A percentile compares a stretch with the other conserved stretches of the same genome.
These are phyloP conservation scores for Macaria liturata DNA, from an alignment of 2,888 invertebrate species.

Conservation along the genomic window DNA sequence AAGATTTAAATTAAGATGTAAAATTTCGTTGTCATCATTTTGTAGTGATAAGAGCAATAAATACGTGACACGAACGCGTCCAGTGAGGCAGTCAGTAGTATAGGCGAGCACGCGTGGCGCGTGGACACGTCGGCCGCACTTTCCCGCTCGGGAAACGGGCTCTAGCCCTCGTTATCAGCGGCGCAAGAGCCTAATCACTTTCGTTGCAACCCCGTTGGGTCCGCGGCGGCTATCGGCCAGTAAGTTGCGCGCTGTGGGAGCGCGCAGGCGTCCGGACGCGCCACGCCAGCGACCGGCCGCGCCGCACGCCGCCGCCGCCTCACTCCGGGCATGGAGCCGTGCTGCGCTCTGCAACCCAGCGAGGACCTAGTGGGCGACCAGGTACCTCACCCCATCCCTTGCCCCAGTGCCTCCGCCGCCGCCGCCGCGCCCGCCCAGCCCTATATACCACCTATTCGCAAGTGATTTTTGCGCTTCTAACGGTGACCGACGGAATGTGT, in stretches of 20 bases:
- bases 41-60: no score
- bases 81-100: not conserved
- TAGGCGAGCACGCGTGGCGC: slow-evolving; percentile 7
- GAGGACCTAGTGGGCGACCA: slow-evolving; percentile 81
- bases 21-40: no score
- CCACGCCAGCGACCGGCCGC: slow-evolving; percentile 42
- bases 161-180: slow-evolving; percentile 75
- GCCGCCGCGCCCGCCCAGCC: not conserved
- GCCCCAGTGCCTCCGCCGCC: slow-evolving; percentile 16
- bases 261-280: slow-evolving; percentile 59
- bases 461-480: slow-evolving; percentile 35
- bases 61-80: no score
- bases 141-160: slow-evolving; percentile 45
- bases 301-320: slow-evolving; percentile 41
- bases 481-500: slow-evolving; percentile 38
- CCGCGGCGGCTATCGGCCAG: slow-evolving; percentile 63
- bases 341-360: slow-evolving; percentile 73
- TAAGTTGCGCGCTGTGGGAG: slow-evolving; percentile 58
- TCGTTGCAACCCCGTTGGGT: slow-evolving; percentile 78
- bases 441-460: slow-evolving; percentile 21
- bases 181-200: slow-evolving; percentile 76
- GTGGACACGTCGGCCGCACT: slow-evolving; percentile 28
- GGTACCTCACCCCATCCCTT: slow-evolving; percentile 53
- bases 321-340: slow-evolving; percentile 77
- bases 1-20: no score